phyloP scores from a whole-genome alignment of 2,888 invertebrate species.

The Cylindroiulus punctatus region DNA sequence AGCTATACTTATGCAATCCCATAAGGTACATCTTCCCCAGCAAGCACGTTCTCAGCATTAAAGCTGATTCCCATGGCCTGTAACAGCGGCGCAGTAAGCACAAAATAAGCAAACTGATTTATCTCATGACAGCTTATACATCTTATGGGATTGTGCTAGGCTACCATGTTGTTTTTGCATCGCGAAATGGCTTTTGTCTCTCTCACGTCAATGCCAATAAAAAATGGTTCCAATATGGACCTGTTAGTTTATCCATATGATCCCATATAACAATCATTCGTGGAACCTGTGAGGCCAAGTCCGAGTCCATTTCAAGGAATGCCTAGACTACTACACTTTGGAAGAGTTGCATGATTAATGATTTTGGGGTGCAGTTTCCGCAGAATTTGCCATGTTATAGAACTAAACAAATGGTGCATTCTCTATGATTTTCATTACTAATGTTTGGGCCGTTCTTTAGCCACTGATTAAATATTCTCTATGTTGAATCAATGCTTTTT shows the following conservation, averaged over 20 bases:
- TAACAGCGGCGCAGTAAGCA: conserved; percentile 22
- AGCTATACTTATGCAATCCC: conserved; percentile 7
- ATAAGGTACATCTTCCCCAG: conserved; percentile 8
- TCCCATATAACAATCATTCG: neutral
- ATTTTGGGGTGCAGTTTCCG: neutral
- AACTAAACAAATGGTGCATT: too few relatives aligned
- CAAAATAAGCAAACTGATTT: conserved; percentile 42
- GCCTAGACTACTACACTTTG: neutral
- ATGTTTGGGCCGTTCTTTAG: too few relatives aligned
- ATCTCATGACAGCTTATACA: conserved; percentile 34
- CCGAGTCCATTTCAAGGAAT: neutral
- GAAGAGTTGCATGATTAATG: neutral
- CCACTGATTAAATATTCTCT: too few relatives aligned
- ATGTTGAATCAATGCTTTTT: too few relatives aligned
- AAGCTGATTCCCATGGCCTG: conserved; percentile 38
- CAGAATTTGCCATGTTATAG: neutral
- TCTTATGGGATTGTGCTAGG: conserved; percentile 7
- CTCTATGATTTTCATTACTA: too few relatives aligned
- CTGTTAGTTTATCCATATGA: neutral
- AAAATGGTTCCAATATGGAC: neutral
- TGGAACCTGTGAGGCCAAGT: neutral
- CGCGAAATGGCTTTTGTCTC: neutral
- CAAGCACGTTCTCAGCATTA: conserved; percentile 42
- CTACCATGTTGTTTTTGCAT: conserved; percentile 17
- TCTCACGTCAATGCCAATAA: neutral